These are phyloP conservation scores for Periophthalmus magnuspinnatus DNA, from an alignment of 2,797 vertebrate genomes.

Conservation along the genomic window DNA sequence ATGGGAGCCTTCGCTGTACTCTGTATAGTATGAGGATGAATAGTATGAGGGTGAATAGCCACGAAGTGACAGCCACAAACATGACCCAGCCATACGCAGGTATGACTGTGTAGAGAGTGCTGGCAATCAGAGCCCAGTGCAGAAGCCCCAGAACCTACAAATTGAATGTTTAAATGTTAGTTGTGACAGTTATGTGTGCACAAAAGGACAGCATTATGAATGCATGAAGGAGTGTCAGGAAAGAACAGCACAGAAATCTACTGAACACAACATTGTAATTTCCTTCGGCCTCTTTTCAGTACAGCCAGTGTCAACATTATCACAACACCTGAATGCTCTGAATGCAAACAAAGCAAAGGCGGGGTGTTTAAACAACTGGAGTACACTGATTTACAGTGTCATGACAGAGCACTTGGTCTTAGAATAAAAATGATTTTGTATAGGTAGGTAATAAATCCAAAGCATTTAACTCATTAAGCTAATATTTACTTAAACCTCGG, in stretches of 20 bases:
- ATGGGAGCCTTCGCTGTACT: constrained; percentile 62
- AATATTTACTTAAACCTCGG: neutral
- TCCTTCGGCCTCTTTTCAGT: neutral
- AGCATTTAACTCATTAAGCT: neutral
- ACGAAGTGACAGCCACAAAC: constrained; percentile 88
- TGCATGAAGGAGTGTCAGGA: neutral
- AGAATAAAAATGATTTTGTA: no score
- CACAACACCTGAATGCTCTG: neutral
- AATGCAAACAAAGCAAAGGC: no score
- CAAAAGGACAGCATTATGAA: no score
- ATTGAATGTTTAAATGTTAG: neutral
- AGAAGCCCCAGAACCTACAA: constrained; percentile 85
- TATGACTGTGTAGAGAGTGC: constrained; percentile 30
- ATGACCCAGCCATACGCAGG: constrained; percentile 88
- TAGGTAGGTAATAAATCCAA: no score
- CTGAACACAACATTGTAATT: neutral
- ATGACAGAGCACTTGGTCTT: no score
- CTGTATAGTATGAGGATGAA: constrained; percentile 80
- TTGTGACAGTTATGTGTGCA: no score
- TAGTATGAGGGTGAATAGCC: constrained; percentile 85
- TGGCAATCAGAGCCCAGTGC: constrained; percentile 87
- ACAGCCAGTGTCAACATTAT: neutral
- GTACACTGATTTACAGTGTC: neutral
- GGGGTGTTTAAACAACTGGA: neutral
- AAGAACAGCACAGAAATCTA: neutral